Base-by-base conservation (phyloP, 2,113 vertebrate species). In the Colinus virginianus region DNA sequence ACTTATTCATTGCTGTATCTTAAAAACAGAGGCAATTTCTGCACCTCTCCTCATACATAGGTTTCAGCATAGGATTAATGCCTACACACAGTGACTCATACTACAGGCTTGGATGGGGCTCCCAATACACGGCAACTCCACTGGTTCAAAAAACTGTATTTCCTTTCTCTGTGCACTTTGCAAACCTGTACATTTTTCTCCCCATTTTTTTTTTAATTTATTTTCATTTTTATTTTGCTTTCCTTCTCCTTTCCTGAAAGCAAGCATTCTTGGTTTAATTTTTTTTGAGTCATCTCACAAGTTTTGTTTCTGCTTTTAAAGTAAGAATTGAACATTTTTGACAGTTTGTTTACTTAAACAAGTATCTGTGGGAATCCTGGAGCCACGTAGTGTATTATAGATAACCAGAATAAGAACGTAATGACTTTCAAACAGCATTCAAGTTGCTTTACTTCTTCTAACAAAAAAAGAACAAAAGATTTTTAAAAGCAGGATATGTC, bases 331-430 rank as follows among this genome's bases (percentile, higher is more conserved):
- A 95, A 56, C 42, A 84, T 87, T 96, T 91, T 82, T 94, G 93
- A 94, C 69, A 67, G 49, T 90, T 93, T 91, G 79, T 95, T 94
- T 94, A 67, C 85, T 91, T 96, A 96, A 96, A 93, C 82, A 94
- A 55, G 13, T 90, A 68, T 88, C 83, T 82, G 55, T 75, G 78
- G 88, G 90, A 93, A 88, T 59, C 87, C 75, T 85, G 43, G 78
- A 96, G 71, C 93, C 75, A 90, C 76, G 49, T 78, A 55, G 30
- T 75, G 23, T 88, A 64, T 96, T 95, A 96, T 70, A 90, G 91
- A 80, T 70, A 93, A 63, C 30, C 71, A 87, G 70, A 87, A 86
- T 68, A 90, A 89, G 59, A 92, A 72, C 0, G 5, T 62, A 92
- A 88, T 80, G 84, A 95, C 76, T 96, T 90, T 84, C 56, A 96